These are phyloP conservation scores for Stenolophus ochropezus DNA, from an alignment of 2,888 invertebrate species.

Conservation along the genomic window DNA sequence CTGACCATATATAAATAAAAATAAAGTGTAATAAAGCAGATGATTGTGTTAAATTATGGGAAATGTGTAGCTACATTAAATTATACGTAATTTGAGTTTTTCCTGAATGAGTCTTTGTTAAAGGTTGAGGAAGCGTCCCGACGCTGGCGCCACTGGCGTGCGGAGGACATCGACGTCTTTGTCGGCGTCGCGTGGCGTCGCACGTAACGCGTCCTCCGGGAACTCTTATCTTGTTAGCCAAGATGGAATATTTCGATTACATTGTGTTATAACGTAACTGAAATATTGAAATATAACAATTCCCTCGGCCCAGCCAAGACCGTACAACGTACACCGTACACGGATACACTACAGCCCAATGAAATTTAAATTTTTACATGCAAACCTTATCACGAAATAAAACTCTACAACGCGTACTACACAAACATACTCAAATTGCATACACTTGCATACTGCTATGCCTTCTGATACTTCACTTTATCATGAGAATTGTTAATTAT, in stretches of 20 bases:
- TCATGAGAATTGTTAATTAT: background rate
- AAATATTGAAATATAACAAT: slow-evolving; percentile 61
- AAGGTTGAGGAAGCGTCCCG: too few species aligned
- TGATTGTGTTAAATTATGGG: too few species aligned
- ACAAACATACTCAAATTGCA: background rate
- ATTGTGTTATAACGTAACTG: slow-evolving; percentile 61
- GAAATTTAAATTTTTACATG: slow-evolving; percentile 56
- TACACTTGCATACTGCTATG: background rate
- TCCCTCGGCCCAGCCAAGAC: slow-evolving; percentile 37
- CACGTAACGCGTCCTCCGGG: slow-evolving; percentile 63
- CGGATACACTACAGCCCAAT: slow-evolving; percentile 36
- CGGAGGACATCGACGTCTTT: slow-evolving; percentile 29
- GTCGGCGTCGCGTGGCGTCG: slow-evolving; percentile 47
- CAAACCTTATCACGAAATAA: slow-evolving; percentile 52
- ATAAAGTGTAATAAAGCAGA: too few species aligned
- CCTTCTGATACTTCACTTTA: background rate
- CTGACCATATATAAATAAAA: too few species aligned
- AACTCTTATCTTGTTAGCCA: slow-evolving; percentile 66
- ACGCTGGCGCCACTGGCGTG: background rate
- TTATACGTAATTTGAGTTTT: too few species aligned
- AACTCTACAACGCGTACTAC: slow-evolving; percentile 5
- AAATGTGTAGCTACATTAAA: too few species aligned
- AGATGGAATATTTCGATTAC: slow-evolving; percentile 67
- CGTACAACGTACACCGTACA: slow-evolving; percentile 20
- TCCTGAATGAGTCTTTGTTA: too few species aligned